Conservation (phyloP, 1,140 invertebrate genomes). For the Zaprionus vittiger region DNA sequence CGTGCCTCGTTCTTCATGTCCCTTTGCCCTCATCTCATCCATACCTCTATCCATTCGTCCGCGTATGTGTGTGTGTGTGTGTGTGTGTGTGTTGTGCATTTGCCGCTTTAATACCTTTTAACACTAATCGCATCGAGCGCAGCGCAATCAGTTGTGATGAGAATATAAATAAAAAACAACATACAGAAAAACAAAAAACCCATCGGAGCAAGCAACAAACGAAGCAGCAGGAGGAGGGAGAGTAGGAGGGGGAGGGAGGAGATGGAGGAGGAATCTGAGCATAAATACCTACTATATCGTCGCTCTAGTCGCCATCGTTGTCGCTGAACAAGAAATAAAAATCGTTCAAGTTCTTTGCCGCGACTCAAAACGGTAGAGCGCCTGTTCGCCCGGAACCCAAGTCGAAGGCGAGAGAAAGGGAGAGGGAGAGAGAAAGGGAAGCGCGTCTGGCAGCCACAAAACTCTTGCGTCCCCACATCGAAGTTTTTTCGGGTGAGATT, state of each 20-base stretch:
- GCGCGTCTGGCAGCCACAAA: constrained; percentile 11
- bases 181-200: constrained; percentile 33
- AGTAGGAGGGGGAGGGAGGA: neutral
- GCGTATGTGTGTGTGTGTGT: constrained; percentile 8
- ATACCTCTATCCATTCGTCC: constrained; percentile 11
- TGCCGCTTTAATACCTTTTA: constrained; percentile 83
- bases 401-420: neutral
- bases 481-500: constrained; percentile 69
- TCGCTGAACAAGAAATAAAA: constrained; percentile 79
- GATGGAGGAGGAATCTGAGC: constrained; percentile 43
- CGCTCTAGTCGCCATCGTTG: constrained; percentile 65
- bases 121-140: constrained; percentile 82
- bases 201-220: neutral
- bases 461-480: neutral
- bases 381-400: constrained; percentile 26
- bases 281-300: constrained; percentile 49
- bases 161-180: constrained; percentile 76
- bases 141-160: constrained; percentile 82
- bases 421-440: constrained; percentile 13
- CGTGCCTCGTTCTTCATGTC: neutral
- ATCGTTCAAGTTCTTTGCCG: constrained; percentile 79
- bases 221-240: neutral
- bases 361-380: constrained; percentile 35
- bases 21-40: constrained; percentile 12
- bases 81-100: constrained; percentile 72